Base-by-base conservation (phyloP, 2,797 vertebrate genomes). In the Amblyopsis hoosieri region DNA sequence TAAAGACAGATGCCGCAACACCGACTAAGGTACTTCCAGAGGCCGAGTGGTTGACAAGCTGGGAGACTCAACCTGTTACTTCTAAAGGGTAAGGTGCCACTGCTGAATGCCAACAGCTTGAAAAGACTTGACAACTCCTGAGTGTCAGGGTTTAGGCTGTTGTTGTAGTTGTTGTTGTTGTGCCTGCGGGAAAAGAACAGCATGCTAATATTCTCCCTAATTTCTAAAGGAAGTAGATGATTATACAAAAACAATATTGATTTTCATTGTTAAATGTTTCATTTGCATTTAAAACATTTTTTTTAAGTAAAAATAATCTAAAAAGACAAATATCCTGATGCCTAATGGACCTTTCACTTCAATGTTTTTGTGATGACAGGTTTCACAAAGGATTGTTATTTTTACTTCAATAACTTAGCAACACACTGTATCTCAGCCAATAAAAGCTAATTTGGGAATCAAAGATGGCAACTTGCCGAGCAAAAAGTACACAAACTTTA, bases 21-120 rank as follows among this genome's bases (percentile, higher is more conserved):
- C 3, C 17, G 19, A 17, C 13, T 50, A 17, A 19, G 51, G 45
- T 29, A 42, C 37, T 82, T 45, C 55, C 62, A 82, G 67, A 69
- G 63, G 67, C 75, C 74, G 76, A 80, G 61, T 64, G 83, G 84
- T 82, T 83, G 65, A 85, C 72, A 61, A 42, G 64, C 78, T 70
- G 58, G 62, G 67, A 69, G 74, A 76, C 57, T 69, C 80, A 79
- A 80, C 77, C 82, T 76, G 73, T 68, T 66, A 57, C 66, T 70
- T 78, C 78, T 76, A 62, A 69, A 64, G 73, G 85, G 85, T 90
- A 86, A 89, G 87, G 62, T 81, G 72, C 57, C 4, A 23, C 67
- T 68, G 68, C 68, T 17, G 57, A 77, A 56, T 42, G 61, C 57
- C 58, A 37, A 62, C 29, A 57, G 60, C 51, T 63, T 64, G 12